These are phyloP conservation scores for Oreochromis aureus DNA, from an alignment of 2,113 vertebrate genomes.

Conservation along the genomic window DNA sequence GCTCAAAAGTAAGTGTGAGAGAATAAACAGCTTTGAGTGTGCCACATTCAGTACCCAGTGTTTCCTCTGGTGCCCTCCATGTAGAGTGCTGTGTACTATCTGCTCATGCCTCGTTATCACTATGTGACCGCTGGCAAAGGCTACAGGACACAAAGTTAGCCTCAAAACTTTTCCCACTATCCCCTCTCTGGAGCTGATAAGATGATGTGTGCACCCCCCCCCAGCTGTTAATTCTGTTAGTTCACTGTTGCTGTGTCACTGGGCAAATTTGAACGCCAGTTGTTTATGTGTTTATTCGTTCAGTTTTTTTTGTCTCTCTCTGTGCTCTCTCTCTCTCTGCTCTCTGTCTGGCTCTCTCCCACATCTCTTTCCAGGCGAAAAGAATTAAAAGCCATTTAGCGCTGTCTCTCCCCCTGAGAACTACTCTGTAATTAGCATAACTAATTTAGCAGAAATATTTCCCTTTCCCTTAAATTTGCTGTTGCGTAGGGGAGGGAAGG, in stretches of 20 bases:
- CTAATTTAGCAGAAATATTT: constrained; percentile 79
- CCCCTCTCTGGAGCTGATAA: constrained; percentile 49
- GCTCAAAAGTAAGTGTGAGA: not conserved
- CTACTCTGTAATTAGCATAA: constrained; percentile 76
- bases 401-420: constrained; percentile 61
- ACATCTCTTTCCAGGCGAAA: constrained; percentile 70
- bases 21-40: not conserved
- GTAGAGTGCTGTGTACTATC: constrained; percentile 11
- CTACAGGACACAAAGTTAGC: constrained; percentile 39
- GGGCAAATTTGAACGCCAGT: constrained; percentile 12
- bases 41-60: not conserved
- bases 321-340: not conserved
- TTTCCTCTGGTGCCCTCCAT: not conserved
- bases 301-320: not conserved
- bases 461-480: constrained; percentile 64
- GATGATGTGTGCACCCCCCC: constrained; percentile 1
- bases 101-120: constrained; percentile 22
- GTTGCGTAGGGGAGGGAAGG: constrained; percentile 24
- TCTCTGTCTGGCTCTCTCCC: constrained; percentile 45
- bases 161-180: constrained; percentile 5
- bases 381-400: constrained; percentile 78
- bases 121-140: constrained; percentile 43
- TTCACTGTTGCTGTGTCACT: constrained; percentile 41
- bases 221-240: constrained; percentile 29
- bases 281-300: constrained; percentile 45